Base-by-base conservation (phyloP, 2,888 invertebrate genomes). In the Boloria euphrosyne region DNA sequence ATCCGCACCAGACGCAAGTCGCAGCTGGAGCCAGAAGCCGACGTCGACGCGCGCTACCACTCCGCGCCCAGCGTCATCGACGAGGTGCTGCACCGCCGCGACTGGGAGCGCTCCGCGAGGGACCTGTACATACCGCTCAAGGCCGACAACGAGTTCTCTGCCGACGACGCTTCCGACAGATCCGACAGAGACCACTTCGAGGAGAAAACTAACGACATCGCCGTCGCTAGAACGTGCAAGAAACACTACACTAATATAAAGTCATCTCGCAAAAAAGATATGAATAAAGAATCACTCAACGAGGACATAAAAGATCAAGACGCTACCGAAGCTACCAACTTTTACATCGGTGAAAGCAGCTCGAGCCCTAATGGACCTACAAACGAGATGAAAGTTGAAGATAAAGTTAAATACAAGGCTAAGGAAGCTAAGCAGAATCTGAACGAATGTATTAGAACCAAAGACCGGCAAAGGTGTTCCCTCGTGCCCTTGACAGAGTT, bases 11-110 rank as follows among this genome's bases (percentile, higher is more conserved):
- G 85, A 0, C 80, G 85, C 31, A 83, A 82, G 58, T 85, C 85
- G 0, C 80, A 84, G 38, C 78, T 77, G 22, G 84, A 82, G 18
- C 61, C 58, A 4, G n/a, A 46, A 0, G 44, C 59, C 0, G 76
- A 78, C 0, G 78, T 76, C 2, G 83, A 84, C 18, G 69, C 80
- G 0, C 83, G 87, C n/a, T 87, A 90, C 76, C 88, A 89, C 76
- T 90, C 90, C 44, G 91, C 91, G 0, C 91, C 91, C 31, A 87
- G 86, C 75, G 90, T 91, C 71, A 90, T 91, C 51, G 83, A 90
- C 72, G 90, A 91, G 67, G 86, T 90, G 3, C 63, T 89, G 1
- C 90, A 87, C 71, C 75, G 91, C 1, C 77, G 91, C n/a, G 89
- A 88, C 78, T 92, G 91, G 91, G 89, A 91, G 62, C 75, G 88